phyloP scores from a whole-genome alignment of 2,888 invertebrate species.

The Acanthopleura granulata region DNA sequence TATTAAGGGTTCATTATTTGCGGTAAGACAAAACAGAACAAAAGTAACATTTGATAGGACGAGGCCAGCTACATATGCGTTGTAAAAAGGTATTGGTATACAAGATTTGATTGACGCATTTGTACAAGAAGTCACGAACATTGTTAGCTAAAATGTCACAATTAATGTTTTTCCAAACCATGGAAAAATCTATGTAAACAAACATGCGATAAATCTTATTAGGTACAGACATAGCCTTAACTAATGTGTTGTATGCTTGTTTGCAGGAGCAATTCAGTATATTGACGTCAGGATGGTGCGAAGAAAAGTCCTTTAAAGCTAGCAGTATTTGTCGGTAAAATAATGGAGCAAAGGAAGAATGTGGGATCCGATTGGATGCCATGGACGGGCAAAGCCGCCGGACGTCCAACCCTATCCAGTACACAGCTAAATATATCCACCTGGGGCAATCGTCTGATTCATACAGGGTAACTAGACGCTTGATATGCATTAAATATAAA shows the following conservation, averaged over 20 bases:
- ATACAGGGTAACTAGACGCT: neutral
- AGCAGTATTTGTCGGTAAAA: neutral
- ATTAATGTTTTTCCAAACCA: neutral
- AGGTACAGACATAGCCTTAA: neutral
- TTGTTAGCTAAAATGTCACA: slow-evolving; percentile 1
- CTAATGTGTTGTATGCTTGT: neutral
- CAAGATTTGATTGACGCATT: neutral
- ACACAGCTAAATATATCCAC: neutral
- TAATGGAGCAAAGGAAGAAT: neutral
- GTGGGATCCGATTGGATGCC: neutral
- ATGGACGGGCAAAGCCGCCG: neutral
- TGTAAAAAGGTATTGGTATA: neutral
- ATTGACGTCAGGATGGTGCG: neutral
- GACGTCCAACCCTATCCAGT: neutral
- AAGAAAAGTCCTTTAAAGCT: neutral
- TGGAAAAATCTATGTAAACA: neutral
- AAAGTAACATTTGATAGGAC: neutral
- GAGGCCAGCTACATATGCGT: neutral
- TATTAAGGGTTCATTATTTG: no score
- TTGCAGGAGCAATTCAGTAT: no score
- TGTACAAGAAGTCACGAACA: neutral
- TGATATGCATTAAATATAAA: neutral
- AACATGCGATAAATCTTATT: neutral
- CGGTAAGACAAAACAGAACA: neutral
- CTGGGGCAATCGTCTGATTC: neutral